Evolutionary conservation across 2,888 invertebrate genomes (phyloP).

Genomic region (Aphidius colemani): DNA sequence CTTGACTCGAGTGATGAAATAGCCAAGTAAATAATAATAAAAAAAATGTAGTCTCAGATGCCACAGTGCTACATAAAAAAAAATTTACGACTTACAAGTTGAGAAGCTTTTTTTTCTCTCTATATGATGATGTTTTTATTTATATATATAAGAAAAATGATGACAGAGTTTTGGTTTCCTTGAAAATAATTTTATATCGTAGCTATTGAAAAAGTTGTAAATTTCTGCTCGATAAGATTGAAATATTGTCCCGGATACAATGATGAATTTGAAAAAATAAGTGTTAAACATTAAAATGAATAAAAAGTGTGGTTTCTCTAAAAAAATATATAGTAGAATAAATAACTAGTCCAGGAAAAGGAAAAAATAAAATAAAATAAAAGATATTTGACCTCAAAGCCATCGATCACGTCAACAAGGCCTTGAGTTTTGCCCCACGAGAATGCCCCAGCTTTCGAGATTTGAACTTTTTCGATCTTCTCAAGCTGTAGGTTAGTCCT

Average conservation of each 20-base stretch:
- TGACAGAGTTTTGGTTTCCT: no score
- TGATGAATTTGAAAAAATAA: no score
- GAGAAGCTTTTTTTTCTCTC: no score
- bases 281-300: no score
- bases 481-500: slow-evolving; percentile 7
- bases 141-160: no score
- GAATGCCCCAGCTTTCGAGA: slow-evolving; percentile 26
- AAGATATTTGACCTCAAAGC: slow-evolving; percentile 23
- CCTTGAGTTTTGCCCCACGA: not conserved
- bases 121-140: no score
- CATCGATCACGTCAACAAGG: slow-evolving; percentile 34
- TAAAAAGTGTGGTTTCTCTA: not conserved
- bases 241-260: no score
- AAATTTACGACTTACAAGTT: no score
- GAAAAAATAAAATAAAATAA: slow-evolving; percentile 27
- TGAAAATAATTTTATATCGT: no score
- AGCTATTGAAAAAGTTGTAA: no score
- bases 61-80: not conserved
- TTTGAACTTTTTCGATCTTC: slow-evolving; percentile 33
- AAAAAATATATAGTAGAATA: slow-evolving; percentile 17
- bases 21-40: slow-evolving; percentile 9
- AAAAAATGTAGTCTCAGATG: slow-evolving; percentile 3
- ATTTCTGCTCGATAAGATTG: no score
- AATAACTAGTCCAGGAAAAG: not conserved
- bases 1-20: slow-evolving; percentile 17